These are phyloP conservation scores for Triops cancriformis DNA, from an alignment of 1,140 invertebrate genomes.

Conservation along the genomic window DNA sequence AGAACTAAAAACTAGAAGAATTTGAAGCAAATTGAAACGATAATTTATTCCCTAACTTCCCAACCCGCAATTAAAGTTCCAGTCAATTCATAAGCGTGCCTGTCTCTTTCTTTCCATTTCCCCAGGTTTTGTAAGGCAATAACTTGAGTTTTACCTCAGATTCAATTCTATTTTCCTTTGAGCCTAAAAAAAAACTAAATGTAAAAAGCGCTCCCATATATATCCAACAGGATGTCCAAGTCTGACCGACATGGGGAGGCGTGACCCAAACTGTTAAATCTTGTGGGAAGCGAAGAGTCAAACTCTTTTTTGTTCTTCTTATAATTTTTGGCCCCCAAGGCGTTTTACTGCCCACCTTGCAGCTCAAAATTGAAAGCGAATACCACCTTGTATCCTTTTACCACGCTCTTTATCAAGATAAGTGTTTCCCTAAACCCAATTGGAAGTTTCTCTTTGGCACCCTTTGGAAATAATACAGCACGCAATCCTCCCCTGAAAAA, in stretches of 20 bases:
- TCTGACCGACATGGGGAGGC: background rate
- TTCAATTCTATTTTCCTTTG: background rate
- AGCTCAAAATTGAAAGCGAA: background rate
- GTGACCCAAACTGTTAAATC: background rate
- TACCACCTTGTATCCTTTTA: background rate
- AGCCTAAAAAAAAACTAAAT: too few species aligned
- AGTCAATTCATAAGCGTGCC: background rate
- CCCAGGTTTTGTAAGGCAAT: background rate
- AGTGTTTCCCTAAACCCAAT: background rate
- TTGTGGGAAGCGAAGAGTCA: background rate
- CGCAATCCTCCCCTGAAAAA: background rate
- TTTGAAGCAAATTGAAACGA: too few species aligned
- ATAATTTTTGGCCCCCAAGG: background rate
- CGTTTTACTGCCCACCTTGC: background rate
- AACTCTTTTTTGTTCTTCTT: background rate
- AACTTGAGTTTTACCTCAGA: conserved; percentile 6
- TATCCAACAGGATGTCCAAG: background rate
- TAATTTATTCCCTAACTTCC: background rate
- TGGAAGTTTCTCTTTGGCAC: background rate
- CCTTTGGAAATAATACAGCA: background rate
- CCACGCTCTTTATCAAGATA: background rate
- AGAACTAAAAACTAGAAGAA: too few species aligned
- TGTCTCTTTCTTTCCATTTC: background rate
- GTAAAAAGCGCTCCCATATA: background rate
- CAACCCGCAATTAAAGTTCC: background rate